These are phyloP conservation scores for Phyto melanocephala DNA, from an alignment of 2,888 invertebrate genomes.

Conservation along the genomic window DNA sequence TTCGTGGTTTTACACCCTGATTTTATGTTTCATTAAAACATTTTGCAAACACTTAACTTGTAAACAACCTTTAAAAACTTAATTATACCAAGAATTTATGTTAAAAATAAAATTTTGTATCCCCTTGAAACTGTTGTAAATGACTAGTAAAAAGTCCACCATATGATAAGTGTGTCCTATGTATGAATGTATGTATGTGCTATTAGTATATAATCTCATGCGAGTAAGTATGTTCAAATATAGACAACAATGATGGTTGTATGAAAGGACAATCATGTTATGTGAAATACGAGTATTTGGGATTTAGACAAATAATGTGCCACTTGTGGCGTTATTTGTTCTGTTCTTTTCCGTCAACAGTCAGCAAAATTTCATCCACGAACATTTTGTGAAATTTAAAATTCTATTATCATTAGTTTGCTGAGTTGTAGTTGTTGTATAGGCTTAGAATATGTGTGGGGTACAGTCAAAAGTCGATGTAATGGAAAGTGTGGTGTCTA, in stretches of 20 bases:
- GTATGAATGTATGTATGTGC: neutral
- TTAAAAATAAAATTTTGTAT: conserved; percentile 4
- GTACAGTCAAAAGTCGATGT: neutral
- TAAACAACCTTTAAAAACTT: conserved; percentile 73
- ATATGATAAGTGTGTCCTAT: neutral
- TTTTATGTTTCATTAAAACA: conserved; percentile 21
- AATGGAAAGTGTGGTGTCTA: neutral
- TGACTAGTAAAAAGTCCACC: neutral
- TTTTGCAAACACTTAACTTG: conserved; percentile 69
- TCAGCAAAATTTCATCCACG: conserved; percentile 36
- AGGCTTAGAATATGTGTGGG: neutral
- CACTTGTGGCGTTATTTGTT: conserved; percentile 73
- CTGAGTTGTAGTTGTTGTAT: neutral
- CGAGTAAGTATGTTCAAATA: neutral
- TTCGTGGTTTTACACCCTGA: conserved; percentile 46
- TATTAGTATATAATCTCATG: conserved; percentile 14
- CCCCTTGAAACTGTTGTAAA: conserved; percentile 19
- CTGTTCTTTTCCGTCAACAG: conserved; percentile 13
- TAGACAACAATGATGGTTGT: neutral
- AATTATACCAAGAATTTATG: conserved; percentile 64
- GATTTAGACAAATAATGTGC: conserved; percentile 73
- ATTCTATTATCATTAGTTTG: conserved; percentile 23
- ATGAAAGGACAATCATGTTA: conserved; percentile 8
- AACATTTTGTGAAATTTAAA: conserved; percentile 23
- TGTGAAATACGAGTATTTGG: conserved; percentile 63